Evolutionary conservation across 2,113 vertebrate species (phyloP), one percentile per base, ranked within the genome.

Genomic region (Syrrhaptes paradoxus): DNA sequence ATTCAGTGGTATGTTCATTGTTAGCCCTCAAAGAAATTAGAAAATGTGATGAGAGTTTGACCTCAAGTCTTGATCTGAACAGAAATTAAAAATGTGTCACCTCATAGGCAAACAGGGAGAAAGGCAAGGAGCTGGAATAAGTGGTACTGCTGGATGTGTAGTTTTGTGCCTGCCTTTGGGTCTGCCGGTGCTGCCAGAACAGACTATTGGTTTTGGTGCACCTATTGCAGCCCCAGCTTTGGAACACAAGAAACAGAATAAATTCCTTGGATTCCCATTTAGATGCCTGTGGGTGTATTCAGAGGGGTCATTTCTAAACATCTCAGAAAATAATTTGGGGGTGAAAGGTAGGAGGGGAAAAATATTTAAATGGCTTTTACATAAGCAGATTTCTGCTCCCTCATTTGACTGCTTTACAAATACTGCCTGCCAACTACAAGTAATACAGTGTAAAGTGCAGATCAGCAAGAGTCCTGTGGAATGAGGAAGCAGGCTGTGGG

Each of bases 401-500:
- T 95, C 75, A 82, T 93, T 55, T 71, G 93, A 85, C 90, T 76
- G 61, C 85, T 90, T 88, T 67, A 91, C 76, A 79, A 86, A 77
- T 61, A 67, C 68, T 88, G 85, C 62, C 73, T 94, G 88, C 52
- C 93, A 96, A 71, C 78, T 89, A 25, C 57, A 85, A 89, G 82
- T 80, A 94, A 90, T 61, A 87, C 55, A 90, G 94, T 92, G 57
- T 95, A 96, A 96, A 97, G 93, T 92, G 95, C 96, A 94, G 88
- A 96, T 94, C 92, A 95, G 93, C 83, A 95, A 67, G 90, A 96
- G 70, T 81, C 65, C 76, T 43, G 45, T 89, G 96, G 96, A 97
- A 97, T 96, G 96, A 97, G 96, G 96, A 97, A 96, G 93, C 93
- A 92, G 93, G 95, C 95, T 81, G 73, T 54, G 89, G 80, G 96